Percentiles rank a stretch among this genome's conserved stretches.
phyloP scores from a whole-genome alignment of 2,888 invertebrate genomes.

The Drosophila cognata region DNA sequence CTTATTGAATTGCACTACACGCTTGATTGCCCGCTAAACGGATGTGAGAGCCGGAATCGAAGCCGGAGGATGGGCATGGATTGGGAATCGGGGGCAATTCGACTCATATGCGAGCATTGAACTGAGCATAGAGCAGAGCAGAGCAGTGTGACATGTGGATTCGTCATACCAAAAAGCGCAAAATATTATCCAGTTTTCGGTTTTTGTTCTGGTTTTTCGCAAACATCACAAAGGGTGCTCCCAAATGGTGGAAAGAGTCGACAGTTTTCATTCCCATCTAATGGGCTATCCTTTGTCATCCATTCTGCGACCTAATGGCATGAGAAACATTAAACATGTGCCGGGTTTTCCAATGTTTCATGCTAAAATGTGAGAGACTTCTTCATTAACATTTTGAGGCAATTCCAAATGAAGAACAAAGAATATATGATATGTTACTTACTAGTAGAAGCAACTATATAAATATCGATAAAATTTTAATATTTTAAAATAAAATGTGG shows the following conservation, averaged over 20 bases:
- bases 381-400: conserved; percentile 11
- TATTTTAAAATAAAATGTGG: background rate
- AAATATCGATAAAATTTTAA: background rate
- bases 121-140: background rate
- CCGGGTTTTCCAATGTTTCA: conserved; percentile 28
- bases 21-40: conserved; percentile 80
- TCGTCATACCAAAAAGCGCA: conserved; percentile 78
- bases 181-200: conserved; percentile 72
- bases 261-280: conserved; percentile 50
- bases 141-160: conserved; percentile 66
- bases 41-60: conserved; percentile 48
- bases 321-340: conserved; percentile 71
- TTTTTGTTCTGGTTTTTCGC: conserved; percentile 77
- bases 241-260: conserved; percentile 10
- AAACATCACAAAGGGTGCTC: conserved; percentile 58
- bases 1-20: conserved; percentile 80
- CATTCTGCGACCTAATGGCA: conserved; percentile 60
- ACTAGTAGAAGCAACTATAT: background rate
- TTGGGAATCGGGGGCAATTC: conserved; percentile 32
- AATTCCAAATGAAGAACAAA: background rate
- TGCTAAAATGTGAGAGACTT: conserved; percentile 3
- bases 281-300: conserved; percentile 65
- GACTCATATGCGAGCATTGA: conserved; percentile 43
- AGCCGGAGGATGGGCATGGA: conserved; percentile 1
- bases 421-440: background rate